Percentiles rank a stretch among this genome's conserved stretches.
Evolutionary conservation across 2,113 vertebrate species (phyloP).

Genomic region (Pithys albifrons): DNA sequence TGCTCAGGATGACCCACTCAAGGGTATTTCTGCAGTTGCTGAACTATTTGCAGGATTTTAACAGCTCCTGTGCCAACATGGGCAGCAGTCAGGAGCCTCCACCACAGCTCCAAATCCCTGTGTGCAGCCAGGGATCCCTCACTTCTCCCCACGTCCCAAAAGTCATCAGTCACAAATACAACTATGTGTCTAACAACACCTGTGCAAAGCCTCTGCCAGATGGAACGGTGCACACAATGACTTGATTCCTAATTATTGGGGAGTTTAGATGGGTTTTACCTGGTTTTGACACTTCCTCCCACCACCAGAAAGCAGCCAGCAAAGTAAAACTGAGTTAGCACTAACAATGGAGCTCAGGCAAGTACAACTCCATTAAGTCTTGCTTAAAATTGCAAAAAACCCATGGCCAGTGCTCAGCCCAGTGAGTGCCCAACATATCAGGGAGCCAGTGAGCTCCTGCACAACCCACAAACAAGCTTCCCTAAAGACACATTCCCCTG

Average conservation of each 20-base stretch:
- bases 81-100: neutral
- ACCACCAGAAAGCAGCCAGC: neutral
- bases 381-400: neutral
- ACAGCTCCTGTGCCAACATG: neutral
- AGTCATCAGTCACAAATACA: neutral
- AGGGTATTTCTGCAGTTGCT: neutral
- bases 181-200: accelerated
- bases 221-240: neutral
- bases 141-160: neutral
- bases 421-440: neutral
- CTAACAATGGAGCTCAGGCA: neutral
- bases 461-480: neutral
- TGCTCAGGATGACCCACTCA: neutral
- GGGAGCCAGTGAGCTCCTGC: neutral
- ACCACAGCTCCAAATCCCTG: neutral
- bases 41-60: neutral
- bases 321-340: neutral
- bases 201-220: neutral
- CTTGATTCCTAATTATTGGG: neutral
- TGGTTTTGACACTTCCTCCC: neutral
- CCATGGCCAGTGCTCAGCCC: neutral
- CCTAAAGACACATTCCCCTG: neutral
- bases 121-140: neutral
- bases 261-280: neutral
- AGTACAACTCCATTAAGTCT: neutral